phyloP scores from a whole-genome alignment of 1,140 invertebrate genomes.

The Aplysia californica region DNA sequence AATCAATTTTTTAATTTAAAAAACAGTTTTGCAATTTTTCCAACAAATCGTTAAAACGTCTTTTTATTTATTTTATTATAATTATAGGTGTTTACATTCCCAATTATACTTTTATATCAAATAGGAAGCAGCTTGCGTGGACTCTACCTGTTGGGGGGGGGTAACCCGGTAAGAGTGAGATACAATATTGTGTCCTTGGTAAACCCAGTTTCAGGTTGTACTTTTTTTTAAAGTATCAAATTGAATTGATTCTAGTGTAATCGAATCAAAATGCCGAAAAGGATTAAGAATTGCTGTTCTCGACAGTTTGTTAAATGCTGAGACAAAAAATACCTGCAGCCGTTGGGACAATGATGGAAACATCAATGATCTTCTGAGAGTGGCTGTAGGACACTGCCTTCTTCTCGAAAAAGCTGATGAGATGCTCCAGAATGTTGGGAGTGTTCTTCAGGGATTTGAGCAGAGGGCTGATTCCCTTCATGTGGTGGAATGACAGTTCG shows the following conservation, averaged over 20 bases:
- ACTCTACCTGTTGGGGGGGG: neutral
- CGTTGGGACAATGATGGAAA: constrained; percentile 12
- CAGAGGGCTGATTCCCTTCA: constrained; percentile 70
- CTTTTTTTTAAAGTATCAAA: neutral
- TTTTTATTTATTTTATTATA: too few species aligned
- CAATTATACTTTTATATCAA: too few species aligned
- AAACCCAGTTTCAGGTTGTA: neutral
- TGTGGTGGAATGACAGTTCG: constrained; percentile 65
- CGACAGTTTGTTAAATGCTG: too few species aligned
- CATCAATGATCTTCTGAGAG: constrained; percentile 73
- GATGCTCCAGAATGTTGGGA: constrained; percentile 75
- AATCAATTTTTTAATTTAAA: too few species aligned
- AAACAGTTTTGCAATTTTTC: too few species aligned
- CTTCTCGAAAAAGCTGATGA: constrained; percentile 57
- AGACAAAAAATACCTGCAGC: too few species aligned
- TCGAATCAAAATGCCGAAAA: neutral
- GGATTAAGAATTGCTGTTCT: too few species aligned
- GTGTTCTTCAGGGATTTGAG: constrained; percentile 29
- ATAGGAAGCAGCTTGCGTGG: neutral
- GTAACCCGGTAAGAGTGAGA: neutral
- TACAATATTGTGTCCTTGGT: neutral
- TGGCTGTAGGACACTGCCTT: constrained; percentile 68
- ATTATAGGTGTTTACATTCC: too few species aligned
- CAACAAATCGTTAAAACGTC: too few species aligned
- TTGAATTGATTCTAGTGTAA: neutral